Evolutionary conservation across 2,888 invertebrate genomes (phyloP).

Genomic region (Eurytoma californica): DNA sequence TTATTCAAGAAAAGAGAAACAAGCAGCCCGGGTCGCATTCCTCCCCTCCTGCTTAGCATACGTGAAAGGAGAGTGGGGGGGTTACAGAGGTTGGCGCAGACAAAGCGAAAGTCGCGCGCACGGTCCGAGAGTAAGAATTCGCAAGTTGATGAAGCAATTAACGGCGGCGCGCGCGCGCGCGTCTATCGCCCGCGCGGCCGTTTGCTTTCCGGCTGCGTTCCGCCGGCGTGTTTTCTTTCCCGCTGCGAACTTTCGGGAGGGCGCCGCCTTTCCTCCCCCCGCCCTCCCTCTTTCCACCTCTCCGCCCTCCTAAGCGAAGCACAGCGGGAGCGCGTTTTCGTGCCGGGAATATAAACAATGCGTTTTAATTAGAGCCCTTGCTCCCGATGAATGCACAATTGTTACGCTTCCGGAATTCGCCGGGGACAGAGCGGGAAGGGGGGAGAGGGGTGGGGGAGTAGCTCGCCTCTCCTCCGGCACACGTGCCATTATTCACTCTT

Average conservation of each 20-base stretch:
- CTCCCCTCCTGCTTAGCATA: too few relatives aligned
- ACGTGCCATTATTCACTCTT: conserved; percentile 4
- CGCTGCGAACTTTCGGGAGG: too few relatives aligned
- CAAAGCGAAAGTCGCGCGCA: too few relatives aligned
- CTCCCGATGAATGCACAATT: conserved; percentile 65
- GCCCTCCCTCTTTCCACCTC: too few relatives aligned
- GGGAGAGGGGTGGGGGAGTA: background rate
- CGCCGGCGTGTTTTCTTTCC: conserved; percentile 10
- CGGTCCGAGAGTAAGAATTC: background rate
- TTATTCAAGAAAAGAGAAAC: too few relatives aligned
- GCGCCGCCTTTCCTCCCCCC: too few relatives aligned
- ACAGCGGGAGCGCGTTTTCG: conserved; percentile 54
- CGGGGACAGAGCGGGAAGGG: conserved; percentile 27
- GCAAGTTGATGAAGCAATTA: background rate
- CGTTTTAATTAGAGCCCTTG: conserved; percentile 71
- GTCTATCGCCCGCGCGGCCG: too few relatives aligned
- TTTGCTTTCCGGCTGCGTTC: background rate
- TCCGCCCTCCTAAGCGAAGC: background rate
- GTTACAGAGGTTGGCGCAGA: too few relatives aligned
- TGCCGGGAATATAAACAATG: conserved; percentile 73
- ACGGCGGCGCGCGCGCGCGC: background rate
- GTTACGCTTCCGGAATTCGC: conserved; percentile 51
- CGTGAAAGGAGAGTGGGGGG: too few relatives aligned
- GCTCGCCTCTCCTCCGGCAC: too few relatives aligned
- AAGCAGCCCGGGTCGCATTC: too few relatives aligned